Percentiles rank a stretch among this genome's conserved stretches.
Evolutionary conservation across 37 sponge, comb jelly and placozoan species (phyloP).

Genomic region (Axinella damicornis): DNA sequence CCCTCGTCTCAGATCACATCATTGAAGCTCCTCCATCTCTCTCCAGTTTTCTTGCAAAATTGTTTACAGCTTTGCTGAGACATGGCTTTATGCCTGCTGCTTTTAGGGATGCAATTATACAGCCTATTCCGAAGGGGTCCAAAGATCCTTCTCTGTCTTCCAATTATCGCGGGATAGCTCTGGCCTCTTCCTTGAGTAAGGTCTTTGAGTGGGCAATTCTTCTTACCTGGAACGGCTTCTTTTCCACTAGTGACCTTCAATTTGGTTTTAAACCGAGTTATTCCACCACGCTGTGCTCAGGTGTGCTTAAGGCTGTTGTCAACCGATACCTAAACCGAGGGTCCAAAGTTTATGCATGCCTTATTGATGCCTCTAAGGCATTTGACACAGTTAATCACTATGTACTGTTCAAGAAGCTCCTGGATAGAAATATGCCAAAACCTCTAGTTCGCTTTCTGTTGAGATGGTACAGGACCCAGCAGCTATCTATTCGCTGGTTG

Average conservation of each 20-base stretch:
- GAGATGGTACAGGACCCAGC: not conserved
- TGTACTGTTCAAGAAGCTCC: not conserved
- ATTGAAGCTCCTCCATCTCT: not conserved
- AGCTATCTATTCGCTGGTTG: not conserved
- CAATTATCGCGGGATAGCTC: not conserved
- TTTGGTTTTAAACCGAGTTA: not conserved
- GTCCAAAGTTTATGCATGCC: not conserved
- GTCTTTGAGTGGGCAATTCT: not conserved
- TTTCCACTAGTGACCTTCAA: not conserved
- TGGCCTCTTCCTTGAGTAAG: not conserved
- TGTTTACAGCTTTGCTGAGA: constrained; percentile 24
- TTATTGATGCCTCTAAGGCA: not conserved
- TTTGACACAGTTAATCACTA: not conserved
- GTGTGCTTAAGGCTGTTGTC: not conserved
- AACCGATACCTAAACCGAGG: not conserved
- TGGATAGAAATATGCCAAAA: not conserved
- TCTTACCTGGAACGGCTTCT: not conserved
- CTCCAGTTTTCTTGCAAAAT: not conserved
- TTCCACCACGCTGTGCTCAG: not conserved
- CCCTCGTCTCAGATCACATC: not conserved
- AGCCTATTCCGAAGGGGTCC: not conserved
- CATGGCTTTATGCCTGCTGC: not conserved
- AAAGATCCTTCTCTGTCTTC: not conserved
- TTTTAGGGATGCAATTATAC: not conserved
- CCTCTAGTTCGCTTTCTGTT: not conserved